Conservation (phyloP, 2,797 vertebrate genomes). For the Lagodon rhomboides region DNA sequence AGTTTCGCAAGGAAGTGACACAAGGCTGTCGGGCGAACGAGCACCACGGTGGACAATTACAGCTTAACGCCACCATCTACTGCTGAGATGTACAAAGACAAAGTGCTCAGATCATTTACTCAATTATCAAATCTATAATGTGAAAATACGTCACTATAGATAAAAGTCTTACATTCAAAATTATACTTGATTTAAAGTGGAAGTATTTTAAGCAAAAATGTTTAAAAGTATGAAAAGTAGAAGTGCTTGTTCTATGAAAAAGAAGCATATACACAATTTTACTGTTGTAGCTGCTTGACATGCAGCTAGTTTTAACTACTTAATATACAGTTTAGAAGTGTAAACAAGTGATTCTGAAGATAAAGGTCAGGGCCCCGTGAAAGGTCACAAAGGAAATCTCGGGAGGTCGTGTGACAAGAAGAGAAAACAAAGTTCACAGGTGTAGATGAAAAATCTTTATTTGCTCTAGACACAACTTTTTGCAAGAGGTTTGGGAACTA, state of each 20-base stretch:
- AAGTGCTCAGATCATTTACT: not conserved
- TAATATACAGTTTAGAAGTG: too few species aligned
- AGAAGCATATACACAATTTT: not conserved
- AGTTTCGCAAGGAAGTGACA: not conserved
- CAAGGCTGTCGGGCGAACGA: not conserved
- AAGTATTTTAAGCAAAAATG: not conserved
- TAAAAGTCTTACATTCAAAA: not conserved
- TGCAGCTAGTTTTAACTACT: too few species aligned
- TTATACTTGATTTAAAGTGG: not conserved
- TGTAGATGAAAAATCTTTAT: not conserved
- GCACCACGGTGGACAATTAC: not conserved
- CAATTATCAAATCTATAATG: not conserved
- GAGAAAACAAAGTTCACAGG: not conserved
- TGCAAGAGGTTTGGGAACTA: not conserved
- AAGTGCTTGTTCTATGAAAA: not conserved
- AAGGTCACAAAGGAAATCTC: too few species aligned
- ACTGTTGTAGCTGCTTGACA: not conserved
- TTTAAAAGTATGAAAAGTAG: not conserved
- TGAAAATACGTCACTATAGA: not conserved
- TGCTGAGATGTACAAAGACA: conserved; percentile 2
- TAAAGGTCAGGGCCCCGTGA: too few species aligned
- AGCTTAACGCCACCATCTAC: conserved; percentile 41
- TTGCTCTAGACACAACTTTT: not conserved
- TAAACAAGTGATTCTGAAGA: too few species aligned
- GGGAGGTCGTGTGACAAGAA: too few species aligned